Base-by-base conservation (phyloP, 2,797 vertebrate genomes). In the Catostomus latipinnis region DNA sequence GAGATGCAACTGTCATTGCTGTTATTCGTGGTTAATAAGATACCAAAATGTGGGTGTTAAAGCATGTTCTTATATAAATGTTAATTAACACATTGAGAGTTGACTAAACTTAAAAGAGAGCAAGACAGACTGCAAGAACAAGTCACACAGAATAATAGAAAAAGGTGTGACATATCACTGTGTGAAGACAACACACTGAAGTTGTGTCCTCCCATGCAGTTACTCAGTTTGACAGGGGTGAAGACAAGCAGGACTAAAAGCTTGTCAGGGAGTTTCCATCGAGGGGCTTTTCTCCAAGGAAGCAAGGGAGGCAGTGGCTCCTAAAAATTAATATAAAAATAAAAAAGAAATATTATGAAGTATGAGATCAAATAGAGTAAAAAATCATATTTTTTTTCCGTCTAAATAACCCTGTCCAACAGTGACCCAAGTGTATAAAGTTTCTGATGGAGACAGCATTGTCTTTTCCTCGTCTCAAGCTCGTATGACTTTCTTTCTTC, bases 211-310 rank as follows among this genome's bases (percentile, higher is more conserved):
- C 79, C 78, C 22, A 53, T 73, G 45, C 71, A 80, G 84, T 84
- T 86, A 89, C 88, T 91, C 84, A 90, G 88, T 91, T 90, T 82
- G 91, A 93, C 91, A 92, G 81, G 82, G 76, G 81, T 87, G 88
- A 90, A 90, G 92, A 84, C 88, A 45, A 71, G 81, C 58, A 81
- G 84, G 82, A 80, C 80, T 82, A 85, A 85, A 70, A 85, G 71
- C 76, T 77, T 82, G 87, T 81, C 85, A 78, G 74, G 76, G 86
- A 34, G 34, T 34, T 34, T 34, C 34, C 34, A 34, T 34, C 34
- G 34, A 34, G 2, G 34, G 34, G 34, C 34, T 34, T 34, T 34
- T 34, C 34, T 4, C 34, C 3, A 34, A 34, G 34, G 34, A 34
- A 34, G 2, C 34, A 34, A 34, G 34, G 34, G 34, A 34, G 34